Conservation (phyloP, 2,113 vertebrate species). For the Hydropotes inermis region DNA sequence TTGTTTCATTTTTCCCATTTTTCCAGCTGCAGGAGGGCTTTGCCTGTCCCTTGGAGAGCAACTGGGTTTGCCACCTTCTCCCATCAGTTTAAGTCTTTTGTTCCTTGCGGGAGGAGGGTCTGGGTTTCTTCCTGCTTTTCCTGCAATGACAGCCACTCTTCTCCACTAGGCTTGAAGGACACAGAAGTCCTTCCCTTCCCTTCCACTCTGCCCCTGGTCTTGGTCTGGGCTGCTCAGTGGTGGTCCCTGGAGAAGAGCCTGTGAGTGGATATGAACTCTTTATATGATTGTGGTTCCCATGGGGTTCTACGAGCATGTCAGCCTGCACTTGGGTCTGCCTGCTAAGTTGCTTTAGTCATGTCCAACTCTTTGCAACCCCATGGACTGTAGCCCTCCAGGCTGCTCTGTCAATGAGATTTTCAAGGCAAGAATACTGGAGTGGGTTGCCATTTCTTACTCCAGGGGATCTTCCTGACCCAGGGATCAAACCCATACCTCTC, state of each 20-base stretch:
- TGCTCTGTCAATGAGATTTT: not conserved
- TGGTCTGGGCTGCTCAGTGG: not conserved
- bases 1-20: not conserved
- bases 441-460: not conserved
- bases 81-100: not conserved
- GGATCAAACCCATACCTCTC: not conserved
- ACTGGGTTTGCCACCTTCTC: not conserved
- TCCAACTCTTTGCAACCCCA: not conserved
- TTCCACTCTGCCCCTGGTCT: not conserved
- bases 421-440: not conserved
- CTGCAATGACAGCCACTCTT: not conserved
- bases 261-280: not conserved
- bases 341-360: not conserved
- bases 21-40: not conserved
- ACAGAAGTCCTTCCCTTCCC: not conserved
- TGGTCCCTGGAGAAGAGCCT: not conserved
- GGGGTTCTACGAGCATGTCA: not conserved
- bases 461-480: not conserved
- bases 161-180: not conserved
- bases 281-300: not conserved
- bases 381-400: not conserved
- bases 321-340: not conserved
- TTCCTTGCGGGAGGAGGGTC: not conserved
- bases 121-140: not conserved
- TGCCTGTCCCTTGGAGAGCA: not conserved